Percentiles rank a stretch among this genome's conserved stretches.
Evolutionary conservation across 2,113 vertebrate species (phyloP).

Genomic region (Gavia stellata): DNA sequence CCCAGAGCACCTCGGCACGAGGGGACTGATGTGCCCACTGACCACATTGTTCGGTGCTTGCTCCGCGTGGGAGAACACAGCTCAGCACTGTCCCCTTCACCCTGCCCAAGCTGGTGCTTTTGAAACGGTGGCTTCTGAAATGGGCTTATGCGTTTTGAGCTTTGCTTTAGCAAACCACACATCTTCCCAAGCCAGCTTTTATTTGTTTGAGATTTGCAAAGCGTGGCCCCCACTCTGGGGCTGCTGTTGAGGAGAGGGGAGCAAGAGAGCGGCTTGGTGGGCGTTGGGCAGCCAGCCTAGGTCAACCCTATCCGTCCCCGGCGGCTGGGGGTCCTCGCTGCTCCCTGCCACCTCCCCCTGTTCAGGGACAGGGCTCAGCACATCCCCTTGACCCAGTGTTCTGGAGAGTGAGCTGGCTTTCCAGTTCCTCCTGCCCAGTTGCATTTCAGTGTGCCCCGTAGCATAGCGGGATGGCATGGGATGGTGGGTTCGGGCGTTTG

Average conservation of each 20-base stretch:
- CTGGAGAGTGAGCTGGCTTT: not conserved
- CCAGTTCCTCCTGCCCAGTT: not conserved
- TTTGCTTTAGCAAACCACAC: not conserved
- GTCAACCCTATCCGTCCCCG: not conserved
- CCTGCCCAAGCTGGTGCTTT: not conserved
- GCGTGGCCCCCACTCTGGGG: fast-evolving
- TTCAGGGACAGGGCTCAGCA: not conserved
- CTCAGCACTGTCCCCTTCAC: not conserved
- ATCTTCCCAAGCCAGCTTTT: not conserved
- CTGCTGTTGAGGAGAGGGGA: not conserved
- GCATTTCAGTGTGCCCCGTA: not conserved
- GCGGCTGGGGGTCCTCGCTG: not conserved
- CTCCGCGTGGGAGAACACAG: not conserved
- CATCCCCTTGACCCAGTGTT: not conserved
- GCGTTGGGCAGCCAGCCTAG: not conserved
- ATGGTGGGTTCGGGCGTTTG: not conserved
- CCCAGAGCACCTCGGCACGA: not conserved
- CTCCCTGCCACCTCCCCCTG: not conserved
- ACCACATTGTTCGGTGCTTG: fast-evolving
- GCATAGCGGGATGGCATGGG: not conserved
- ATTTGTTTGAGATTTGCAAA: not conserved
- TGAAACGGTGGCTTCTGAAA: not conserved
- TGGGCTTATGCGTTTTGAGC: not conserved
- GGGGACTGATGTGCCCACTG: fast-evolving
- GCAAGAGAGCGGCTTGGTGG: not conserved